phyloP scores from a whole-genome alignment of 2,888 invertebrate species.

The Clivina fossor region DNA sequence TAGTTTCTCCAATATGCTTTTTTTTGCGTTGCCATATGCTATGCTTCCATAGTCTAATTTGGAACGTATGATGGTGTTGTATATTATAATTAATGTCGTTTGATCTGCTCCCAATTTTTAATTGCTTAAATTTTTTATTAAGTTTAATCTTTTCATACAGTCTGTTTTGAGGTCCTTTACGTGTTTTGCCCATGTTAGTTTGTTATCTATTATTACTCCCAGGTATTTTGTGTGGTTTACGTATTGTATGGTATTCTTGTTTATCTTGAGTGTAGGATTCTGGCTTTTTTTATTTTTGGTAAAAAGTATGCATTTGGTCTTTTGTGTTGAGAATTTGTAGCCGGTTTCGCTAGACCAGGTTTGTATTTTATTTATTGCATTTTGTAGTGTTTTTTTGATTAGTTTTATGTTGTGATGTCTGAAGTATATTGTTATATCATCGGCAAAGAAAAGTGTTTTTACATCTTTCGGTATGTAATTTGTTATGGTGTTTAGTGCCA shows the following conservation, averaged over 20 bases:
- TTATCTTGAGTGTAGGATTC: too few relatives aligned
- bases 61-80: background rate
- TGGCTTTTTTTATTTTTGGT: too few relatives aligned
- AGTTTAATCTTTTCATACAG: background rate
- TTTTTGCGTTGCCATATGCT: background rate
- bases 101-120: background rate
- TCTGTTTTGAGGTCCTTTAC: background rate
- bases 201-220: background rate
- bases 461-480: background rate
- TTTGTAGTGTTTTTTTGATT: too few relatives aligned
- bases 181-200: background rate
- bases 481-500: conserved; percentile 12
- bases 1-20: background rate
- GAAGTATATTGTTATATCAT: too few relatives aligned
- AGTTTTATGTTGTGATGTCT: too few relatives aligned
- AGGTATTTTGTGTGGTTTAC: too few relatives aligned
- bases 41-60: background rate
- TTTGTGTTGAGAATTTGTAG: too few relatives aligned
- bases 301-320: too few relatives aligned
- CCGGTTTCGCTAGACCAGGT: too few relatives aligned
- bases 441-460: background rate
- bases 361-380: too few relatives aligned
- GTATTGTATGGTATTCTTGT: too few relatives aligned
- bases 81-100: background rate
- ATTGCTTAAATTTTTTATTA: background rate